These are phyloP conservation scores for Choreutis nemorana DNA, from an alignment of 2,888 invertebrate species.

Conservation along the genomic window DNA sequence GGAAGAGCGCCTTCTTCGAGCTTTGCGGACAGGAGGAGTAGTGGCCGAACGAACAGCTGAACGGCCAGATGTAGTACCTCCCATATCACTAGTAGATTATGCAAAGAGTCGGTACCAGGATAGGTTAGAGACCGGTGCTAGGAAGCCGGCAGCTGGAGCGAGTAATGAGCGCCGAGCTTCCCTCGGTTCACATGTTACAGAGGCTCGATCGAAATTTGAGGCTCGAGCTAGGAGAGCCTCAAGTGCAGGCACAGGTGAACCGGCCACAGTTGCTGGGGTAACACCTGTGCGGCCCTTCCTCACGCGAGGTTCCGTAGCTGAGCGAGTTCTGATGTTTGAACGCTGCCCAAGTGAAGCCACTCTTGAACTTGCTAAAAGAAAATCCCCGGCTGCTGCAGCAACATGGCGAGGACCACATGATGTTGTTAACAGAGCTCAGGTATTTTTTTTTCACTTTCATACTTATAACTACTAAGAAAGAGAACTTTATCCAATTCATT, in stretches of 20 bases:
- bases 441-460: conserved; percentile 15
- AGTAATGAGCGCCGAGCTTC: conserved; percentile 49
- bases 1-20: conserved; percentile 80
- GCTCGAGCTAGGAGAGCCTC: conserved; percentile 58
- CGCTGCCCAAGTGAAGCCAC: conserved; percentile 84
- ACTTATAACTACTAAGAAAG: too few relatives aligned
- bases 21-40: conserved; percentile 74
- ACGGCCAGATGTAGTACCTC: conserved; percentile 57
- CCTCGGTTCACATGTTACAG: conserved; percentile 57
- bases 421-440: conserved; percentile 65
- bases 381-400: conserved; percentile 58
- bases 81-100: conserved; percentile 69
- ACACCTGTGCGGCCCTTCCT: conserved; percentile 83
- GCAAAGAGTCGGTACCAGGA: conserved; percentile 72
- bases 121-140: conserved; percentile 57
- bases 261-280: conserved; percentile 32
- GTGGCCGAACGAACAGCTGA: conserved; percentile 53
- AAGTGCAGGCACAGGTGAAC: conserved; percentile 46
- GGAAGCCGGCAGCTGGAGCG: conserved; percentile 51
- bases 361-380: conserved; percentile 70
- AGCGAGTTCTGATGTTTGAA: conserved; percentile 89
- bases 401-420: conserved; percentile 66
- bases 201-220: conserved; percentile 57
- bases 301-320: conserved; percentile 90
- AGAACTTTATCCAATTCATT: too few relatives aligned